Percentiles rank a stretch among this genome's conserved stretches.
Evolutionary conservation across 2,797 vertebrate species (phyloP).

Genomic region (Tokudaia muenninki): DNA sequence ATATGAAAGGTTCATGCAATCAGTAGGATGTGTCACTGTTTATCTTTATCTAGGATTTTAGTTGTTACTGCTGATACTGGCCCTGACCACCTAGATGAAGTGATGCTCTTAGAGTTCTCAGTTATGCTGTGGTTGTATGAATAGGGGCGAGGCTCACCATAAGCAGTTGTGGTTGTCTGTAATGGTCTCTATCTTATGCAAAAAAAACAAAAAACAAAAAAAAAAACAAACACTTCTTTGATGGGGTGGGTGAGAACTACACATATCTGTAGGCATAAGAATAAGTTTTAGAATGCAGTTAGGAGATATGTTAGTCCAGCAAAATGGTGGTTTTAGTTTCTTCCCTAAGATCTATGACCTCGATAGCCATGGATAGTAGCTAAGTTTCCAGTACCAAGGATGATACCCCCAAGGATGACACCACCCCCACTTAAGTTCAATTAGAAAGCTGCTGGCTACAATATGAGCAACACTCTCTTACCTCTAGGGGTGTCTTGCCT

Average conservation of each 20-base stretch:
- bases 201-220: no score
- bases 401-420: no score
- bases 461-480: background rate
- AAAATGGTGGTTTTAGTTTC: background rate
- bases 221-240: background rate
- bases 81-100: background rate
- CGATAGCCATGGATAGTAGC: background rate
- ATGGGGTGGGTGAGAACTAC: background rate
- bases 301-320: background rate
- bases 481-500: no score
- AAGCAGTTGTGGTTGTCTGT: background rate
- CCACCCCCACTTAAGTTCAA: background rate
- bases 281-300: background rate
- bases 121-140: background rate
- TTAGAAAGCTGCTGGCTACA: background rate
- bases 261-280: background rate
- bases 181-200: background rate
- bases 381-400: background rate
- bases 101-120: background rate
- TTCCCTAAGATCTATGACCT: background rate
- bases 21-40: background rate
- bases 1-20: background rate
- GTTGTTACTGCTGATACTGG: background rate
- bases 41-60: background rate
- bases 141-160: background rate